These are phyloP conservation scores for Drosophila equinoxialis DNA, from an alignment of 1,140 invertebrate genomes.

Conservation along the genomic window DNA sequence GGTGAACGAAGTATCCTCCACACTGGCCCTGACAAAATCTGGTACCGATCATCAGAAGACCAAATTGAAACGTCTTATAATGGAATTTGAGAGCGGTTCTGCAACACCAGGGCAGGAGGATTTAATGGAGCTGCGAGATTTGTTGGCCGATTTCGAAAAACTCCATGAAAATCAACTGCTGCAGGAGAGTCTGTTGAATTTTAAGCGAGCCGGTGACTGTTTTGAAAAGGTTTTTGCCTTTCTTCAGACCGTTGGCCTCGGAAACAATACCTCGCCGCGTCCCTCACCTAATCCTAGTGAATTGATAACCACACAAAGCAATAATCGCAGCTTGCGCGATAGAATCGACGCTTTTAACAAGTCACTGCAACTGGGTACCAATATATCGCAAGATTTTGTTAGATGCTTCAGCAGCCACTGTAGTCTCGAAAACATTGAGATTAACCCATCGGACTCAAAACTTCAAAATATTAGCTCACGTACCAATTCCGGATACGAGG, in stretches of 20 bases:
- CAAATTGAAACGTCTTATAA: conserved; percentile 60
- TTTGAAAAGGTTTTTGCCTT: conserved; percentile 48
- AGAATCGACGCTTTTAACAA: conserved; percentile 61
- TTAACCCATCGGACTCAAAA: background rate
- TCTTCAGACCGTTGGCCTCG: conserved; percentile 21
- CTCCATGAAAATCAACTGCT: conserved; percentile 58
- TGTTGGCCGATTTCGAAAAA: conserved; percentile 54
- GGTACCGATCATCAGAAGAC: conserved; percentile 16
- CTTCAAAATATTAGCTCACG: background rate
- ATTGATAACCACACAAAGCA: conserved; percentile 7
- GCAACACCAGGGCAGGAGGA: conserved; percentile 20
- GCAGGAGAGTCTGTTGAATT: conserved; percentile 49
- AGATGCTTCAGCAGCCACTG: conserved; percentile 48
- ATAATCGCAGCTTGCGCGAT: conserved; percentile 45
- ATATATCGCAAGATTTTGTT: conserved; percentile 39
- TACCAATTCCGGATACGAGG: conserved; percentile 58
- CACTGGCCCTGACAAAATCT: conserved; percentile 10
- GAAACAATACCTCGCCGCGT: background rate
- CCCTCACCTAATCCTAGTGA: conserved; percentile 15
- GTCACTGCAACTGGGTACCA: conserved; percentile 32
- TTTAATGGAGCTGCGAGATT: conserved; percentile 25
- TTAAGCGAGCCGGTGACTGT: conserved; percentile 58
- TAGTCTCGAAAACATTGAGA: conserved; percentile 1
- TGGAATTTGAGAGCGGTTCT: conserved; percentile 53
- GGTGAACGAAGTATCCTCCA: conserved; percentile 45